A percentile compares a stretch with the other conserved stretches of the same genome.
These are phyloP conservation scores for Drosophila ananassae DNA, from an alignment of 1,140 invertebrate genomes.

Conservation along the genomic window DNA sequence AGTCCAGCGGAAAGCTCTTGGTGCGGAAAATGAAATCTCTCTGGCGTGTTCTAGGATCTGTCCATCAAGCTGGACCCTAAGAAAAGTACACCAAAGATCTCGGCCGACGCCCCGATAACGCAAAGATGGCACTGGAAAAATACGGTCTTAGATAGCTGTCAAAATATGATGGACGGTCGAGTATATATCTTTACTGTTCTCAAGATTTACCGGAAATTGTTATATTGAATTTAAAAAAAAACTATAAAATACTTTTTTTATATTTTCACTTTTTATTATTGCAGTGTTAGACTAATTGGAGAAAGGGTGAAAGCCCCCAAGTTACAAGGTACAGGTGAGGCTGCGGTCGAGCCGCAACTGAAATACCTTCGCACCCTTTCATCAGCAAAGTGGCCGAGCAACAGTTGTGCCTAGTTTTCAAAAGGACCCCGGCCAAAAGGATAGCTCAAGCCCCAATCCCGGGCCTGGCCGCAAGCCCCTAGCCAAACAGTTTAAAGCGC, in stretches of 20 bases:
- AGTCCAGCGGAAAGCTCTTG: slow-evolving; percentile 16
- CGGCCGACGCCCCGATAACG: slow-evolving; percentile 41
- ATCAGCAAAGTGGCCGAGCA: slow-evolving; percentile 63
- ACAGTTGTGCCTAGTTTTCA: slow-evolving; percentile 73
- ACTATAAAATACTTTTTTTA: not conserved
- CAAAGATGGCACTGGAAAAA: slow-evolving; percentile 11
- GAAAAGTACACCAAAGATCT: slow-evolving; percentile 43
- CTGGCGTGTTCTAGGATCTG: slow-evolving; percentile 23
- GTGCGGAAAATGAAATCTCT: slow-evolving; percentile 35
- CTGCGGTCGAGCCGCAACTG: slow-evolving; percentile 51
- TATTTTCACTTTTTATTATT: not conserved
- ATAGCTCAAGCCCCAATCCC: slow-evolving; percentile 10
- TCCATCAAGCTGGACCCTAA: slow-evolving; percentile 49
- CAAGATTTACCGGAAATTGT: not conserved
- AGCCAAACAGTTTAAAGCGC: slow-evolving; percentile 78
- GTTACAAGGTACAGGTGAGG: slow-evolving; percentile 27
- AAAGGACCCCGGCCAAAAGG: slow-evolving; percentile 51
- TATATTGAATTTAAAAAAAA: not conserved
- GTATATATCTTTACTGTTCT: not conserved
- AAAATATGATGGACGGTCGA: not conserved
- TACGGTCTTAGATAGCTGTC: not conserved
- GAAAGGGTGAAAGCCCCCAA: not conserved
- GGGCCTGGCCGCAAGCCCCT: slow-evolving; percentile 48
- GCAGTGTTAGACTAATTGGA: slow-evolving; percentile 10
- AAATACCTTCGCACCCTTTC: slow-evolving; percentile 66